Evolutionary conservation across 2,888 invertebrate genomes (phyloP), one percentile per base, ranked within the genome.

Genomic region (Steinernema hermaphroditum): DNA sequence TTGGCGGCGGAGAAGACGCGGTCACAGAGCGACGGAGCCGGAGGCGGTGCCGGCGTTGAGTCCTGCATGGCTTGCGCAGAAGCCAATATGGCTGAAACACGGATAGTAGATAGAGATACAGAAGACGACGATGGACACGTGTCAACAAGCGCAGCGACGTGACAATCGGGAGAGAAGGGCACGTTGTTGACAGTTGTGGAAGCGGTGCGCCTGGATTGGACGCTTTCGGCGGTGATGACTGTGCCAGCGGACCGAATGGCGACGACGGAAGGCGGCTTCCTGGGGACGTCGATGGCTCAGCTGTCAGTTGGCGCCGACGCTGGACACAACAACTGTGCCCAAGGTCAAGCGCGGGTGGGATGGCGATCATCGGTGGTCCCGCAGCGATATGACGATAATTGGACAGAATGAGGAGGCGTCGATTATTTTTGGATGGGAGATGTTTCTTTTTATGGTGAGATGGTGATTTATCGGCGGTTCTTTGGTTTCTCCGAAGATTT

Each of bases 41-140:
- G 14, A 16, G 32, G 16, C 32, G 14, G 22, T 32, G 62, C 34
- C 32, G 9, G 16, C 14, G 32, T 1, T 4, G 62, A 2, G 34
- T 62, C 62, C 62, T 29, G 29, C 62, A 62, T 62, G 29, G 62
- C 62, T 12, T 9, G 14, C 12, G 29, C 4, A 1, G 62, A 62
- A 62, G 62, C 62, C 62, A 62, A 62, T 62, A 62, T 62, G 62
- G 34, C 62, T 62, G 62, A 62, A 62, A 62, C 24, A 6, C 6
- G 32, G n/a, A 6, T 4, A 34, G 50, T 2, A 50, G n/a, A 54
- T 54, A 24, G 2, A 6, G 54, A 54, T 54, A 54, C 24, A 27
- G 27, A 54, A 54, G 9, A 9, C 43, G 43, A 41, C n/a, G n/a
- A n/a, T n/a, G 43, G 8, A 41, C 46, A 46, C 46, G 46, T 46